Evolutionary conservation across 2,113 vertebrate genomes (phyloP).

Genomic region (Erinaceus europaeus): DNA sequence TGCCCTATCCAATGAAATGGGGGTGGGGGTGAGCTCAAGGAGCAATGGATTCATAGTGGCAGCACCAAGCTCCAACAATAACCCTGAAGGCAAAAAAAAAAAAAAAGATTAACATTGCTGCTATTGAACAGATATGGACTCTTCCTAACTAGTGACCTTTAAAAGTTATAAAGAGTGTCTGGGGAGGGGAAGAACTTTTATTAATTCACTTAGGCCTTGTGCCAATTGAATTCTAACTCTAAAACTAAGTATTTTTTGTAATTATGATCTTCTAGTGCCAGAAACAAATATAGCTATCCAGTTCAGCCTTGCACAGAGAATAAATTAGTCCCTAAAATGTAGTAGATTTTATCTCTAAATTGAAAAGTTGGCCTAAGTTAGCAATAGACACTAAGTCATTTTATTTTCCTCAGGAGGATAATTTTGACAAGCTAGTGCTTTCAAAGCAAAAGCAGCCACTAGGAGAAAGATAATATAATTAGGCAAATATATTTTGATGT

Average conservation of each 20-base stretch:
- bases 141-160: neutral
- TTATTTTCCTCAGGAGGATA: slow-evolving; percentile 37
- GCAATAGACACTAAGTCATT: slow-evolving; percentile 56
- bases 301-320: slow-evolving; percentile 63
- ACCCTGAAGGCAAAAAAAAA: no score
- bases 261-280: slow-evolving; percentile 67
- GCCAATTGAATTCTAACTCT: slow-evolving; percentile 63
- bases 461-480: slow-evolving; percentile 39
- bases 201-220: slow-evolving; percentile 63
- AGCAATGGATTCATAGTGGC: no score
- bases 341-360: slow-evolving; percentile 70
- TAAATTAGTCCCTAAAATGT: slow-evolving; percentile 75
- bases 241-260: slow-evolving; percentile 60
- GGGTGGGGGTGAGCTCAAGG: no score
- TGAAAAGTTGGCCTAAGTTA: slow-evolving; percentile 68
- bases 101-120: no score
- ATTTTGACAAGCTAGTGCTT: slow-evolving; percentile 30
- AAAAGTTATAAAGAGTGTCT: slow-evolving; percentile 18
- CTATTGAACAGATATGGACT: neutral
- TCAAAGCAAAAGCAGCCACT: neutral
- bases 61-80: no score
- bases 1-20: no score
- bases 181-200: slow-evolving; percentile 1
- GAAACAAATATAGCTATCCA: slow-evolving; percentile 73
- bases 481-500: neutral